A percentile compares a stretch with the other conserved stretches of the same genome.
These are phyloP conservation scores for Platyscapa corneri DNA, from an alignment of 1,140 invertebrate species.

Conservation along the genomic window DNA sequence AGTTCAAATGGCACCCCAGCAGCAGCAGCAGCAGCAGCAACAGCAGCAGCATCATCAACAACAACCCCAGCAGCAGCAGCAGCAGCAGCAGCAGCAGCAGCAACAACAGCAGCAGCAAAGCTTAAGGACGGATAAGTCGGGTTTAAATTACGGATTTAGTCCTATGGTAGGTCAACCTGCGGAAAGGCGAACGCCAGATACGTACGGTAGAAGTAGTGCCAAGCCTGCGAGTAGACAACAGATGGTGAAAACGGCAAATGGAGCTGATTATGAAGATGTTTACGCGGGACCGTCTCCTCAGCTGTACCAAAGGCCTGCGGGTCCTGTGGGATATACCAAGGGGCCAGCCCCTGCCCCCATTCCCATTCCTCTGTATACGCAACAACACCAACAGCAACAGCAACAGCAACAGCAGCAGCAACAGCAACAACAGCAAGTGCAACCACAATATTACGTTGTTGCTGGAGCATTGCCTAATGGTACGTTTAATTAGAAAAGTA, in stretches of 20 bases:
- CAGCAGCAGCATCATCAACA: background rate
- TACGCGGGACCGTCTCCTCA: constrained; percentile 75
- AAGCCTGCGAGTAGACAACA: constrained; percentile 56
- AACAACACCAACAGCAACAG: constrained; percentile 57
- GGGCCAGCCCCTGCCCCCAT: constrained; percentile 64
- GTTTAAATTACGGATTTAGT: constrained; percentile 66
- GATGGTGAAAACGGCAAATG: constrained; percentile 60
- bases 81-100: constrained; percentile 47
- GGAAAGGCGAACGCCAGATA: constrained; percentile 86
- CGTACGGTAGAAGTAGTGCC: constrained; percentile 83
- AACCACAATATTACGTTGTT: constrained; percentile 56
- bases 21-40: constrained; percentile 53
- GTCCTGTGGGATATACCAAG: constrained; percentile 72
- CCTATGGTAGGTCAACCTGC: constrained; percentile 56
- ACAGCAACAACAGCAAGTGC: constrained; percentile 54
- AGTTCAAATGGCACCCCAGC: constrained; percentile 18
- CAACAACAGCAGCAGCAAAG: constrained; percentile 59
- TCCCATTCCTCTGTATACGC: constrained; percentile 62
- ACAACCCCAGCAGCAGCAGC: background rate
- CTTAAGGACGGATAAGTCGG: constrained; percentile 67
- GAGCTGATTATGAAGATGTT: constrained; percentile 87
- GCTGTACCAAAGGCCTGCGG: constrained; percentile 74
- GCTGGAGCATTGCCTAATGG: constrained; percentile 51
- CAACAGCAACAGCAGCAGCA: constrained; percentile 54
- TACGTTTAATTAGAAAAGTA: constrained; percentile 12